Evolutionary conservation across 2,113 vertebrate genomes (phyloP).

Genomic region (Lanius collurio): DNA sequence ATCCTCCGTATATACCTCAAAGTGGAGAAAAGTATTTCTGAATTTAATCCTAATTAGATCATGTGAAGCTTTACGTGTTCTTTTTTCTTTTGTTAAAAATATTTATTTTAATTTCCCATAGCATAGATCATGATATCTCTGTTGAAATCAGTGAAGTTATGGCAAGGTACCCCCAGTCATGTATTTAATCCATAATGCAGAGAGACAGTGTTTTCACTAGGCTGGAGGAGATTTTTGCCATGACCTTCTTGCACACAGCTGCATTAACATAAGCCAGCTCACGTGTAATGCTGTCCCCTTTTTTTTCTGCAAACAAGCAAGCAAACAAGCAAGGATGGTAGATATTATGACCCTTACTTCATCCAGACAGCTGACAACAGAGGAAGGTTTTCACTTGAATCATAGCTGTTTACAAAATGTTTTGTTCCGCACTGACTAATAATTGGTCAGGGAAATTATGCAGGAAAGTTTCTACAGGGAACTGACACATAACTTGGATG

Average conservation of each 20-base stretch:
- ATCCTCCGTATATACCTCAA: not conserved
- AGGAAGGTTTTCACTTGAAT: not conserved
- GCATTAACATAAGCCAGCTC: not conserved
- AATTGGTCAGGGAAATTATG: not conserved
- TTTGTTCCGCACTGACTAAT: constrained; percentile 1
- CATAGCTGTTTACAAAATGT: not conserved
- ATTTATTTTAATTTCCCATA: not conserved
- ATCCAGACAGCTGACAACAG: not conserved
- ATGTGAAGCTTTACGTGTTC: not conserved
- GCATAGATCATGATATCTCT: not conserved
- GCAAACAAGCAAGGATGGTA: not conserved
- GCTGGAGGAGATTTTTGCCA: not conserved
- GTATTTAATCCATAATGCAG: not conserved
- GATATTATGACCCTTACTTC: not conserved
- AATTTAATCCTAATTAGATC: not conserved
- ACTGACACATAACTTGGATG: not conserved
- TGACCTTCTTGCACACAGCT: not conserved
- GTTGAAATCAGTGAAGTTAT: not conserved
- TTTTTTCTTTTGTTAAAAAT: not conserved
- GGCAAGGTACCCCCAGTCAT: not conserved
- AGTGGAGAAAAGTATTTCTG: not conserved
- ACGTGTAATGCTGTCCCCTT: fast-evolving
- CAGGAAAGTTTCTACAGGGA: not conserved
- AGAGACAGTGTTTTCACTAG: not conserved
- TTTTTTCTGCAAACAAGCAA: not conserved